phyloP scores from a whole-genome alignment of 1,140 invertebrate species.

The Trichonephila clavipes region DNA sequence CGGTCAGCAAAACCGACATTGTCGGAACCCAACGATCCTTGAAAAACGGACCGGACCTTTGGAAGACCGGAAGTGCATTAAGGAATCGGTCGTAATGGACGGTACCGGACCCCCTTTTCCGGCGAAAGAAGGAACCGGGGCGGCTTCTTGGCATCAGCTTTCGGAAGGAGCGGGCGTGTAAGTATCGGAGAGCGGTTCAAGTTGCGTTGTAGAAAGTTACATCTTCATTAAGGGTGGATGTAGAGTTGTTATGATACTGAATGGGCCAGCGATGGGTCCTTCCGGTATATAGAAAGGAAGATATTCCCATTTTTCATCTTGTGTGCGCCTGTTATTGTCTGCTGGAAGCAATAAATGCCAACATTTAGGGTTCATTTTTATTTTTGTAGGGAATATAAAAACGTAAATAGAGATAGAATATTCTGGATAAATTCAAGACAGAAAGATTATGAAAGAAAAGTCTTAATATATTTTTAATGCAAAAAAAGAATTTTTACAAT shows the following conservation, averaged over 20 bases:
- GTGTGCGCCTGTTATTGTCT: neutral
- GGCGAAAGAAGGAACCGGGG: neutral
- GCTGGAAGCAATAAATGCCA: slow-evolving; percentile 5
- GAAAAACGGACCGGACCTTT: neutral
- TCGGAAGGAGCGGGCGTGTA: neutral
- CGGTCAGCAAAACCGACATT: neutral
- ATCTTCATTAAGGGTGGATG: slow-evolving; percentile 51
- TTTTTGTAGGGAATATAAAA: neutral
- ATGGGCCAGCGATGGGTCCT: neutral
- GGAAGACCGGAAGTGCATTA: slow-evolving; percentile 65
- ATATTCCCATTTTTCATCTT: neutral
- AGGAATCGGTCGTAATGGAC: slow-evolving; percentile 9
- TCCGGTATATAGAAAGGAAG: neutral
- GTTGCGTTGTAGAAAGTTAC: slow-evolving; percentile 36
- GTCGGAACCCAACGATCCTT: slow-evolving; percentile 48
- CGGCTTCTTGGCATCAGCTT: neutral
- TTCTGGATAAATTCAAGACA: no score
- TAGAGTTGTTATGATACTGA: slow-evolving; percentile 29
- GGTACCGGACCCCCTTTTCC: neutral
- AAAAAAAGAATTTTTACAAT: no score
- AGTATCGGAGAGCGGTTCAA: slow-evolving; percentile 3
- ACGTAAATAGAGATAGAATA: neutral
- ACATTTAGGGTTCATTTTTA: neutral
- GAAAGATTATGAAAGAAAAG: no score
- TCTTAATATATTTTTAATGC: no score